Evolutionary conservation across 2,888 invertebrate species (phyloP).

Genomic region (Lithophane leautieri): DNA sequence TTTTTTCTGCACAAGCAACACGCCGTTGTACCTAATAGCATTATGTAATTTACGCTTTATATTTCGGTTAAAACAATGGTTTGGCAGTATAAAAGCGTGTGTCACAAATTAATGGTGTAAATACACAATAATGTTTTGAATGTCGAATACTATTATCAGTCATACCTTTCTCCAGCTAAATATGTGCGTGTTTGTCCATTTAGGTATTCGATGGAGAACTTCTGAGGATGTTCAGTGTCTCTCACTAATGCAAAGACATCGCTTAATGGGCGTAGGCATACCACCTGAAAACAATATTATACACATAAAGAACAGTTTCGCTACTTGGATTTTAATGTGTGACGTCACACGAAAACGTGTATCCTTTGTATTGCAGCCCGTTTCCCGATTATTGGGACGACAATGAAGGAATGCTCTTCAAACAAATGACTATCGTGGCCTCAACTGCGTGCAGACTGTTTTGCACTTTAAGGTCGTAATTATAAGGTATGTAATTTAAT

Average conservation of each 20-base stretch:
- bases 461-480: neutral
- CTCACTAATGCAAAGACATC: constrained; percentile 98
- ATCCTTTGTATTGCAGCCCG: no score
- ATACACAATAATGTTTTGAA: neutral
- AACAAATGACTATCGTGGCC: neutral
- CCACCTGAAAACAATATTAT: constrained; percentile 77
- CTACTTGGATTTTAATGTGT: neutral
- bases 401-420: neutral
- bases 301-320: neutral
- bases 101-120: neutral
- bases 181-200: constrained; percentile 97
- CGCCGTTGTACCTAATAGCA: no score
- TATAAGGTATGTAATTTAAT: neutral
- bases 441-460: neutral
- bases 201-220: constrained; percentile 98
- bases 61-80: neutral
- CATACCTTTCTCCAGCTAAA: constrained; percentile 96
- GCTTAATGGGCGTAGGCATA: constrained; percentile 95
- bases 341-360: neutral
- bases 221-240: constrained; percentile 97
- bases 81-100: neutral
- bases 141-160: neutral
- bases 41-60: neutral
- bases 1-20: no score
- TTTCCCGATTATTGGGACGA: neutral